Conservation (phyloP, 2,113 vertebrate species). For the Pterocles burchelli region DNA sequence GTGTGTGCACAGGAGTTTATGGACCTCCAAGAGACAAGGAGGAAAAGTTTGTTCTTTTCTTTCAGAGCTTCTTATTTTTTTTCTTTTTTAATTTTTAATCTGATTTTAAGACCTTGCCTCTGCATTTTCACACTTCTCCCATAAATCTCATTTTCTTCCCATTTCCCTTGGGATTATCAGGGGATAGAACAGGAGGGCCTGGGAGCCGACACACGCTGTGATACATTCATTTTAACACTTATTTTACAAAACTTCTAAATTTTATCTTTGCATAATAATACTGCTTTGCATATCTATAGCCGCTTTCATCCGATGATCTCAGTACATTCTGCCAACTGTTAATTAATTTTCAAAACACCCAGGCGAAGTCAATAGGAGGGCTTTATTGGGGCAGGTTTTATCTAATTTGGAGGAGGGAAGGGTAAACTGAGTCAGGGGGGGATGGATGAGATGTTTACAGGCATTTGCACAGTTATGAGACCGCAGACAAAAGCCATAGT, state of each 20-base stretch:
- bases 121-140: constrained; percentile 6
- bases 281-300: constrained; percentile 56
- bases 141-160: constrained; percentile 32
- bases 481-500: accelerated
- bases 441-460: neutral
- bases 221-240: constrained; percentile 45
- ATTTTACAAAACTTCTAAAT: constrained; percentile 31
- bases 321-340: neutral
- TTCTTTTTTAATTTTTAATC: neutral
- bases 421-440: neutral
- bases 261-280: constrained; percentile 49
- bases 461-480: neutral
- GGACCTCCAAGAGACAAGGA: neutral
- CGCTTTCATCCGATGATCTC: constrained; percentile 32
- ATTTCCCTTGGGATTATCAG: neutral
- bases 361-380: neutral
- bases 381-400: neutral
- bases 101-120: constrained; percentile 20
- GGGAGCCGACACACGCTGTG: neutral
- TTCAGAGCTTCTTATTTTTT: neutral
- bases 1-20: neutral
- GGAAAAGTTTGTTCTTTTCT: neutral
- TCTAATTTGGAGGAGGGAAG: neutral
- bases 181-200: neutral
- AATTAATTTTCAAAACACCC: constrained; percentile 47